Percentiles rank a stretch among this genome's conserved stretches.
These are phyloP conservation scores for Struthio camelus DNA, from an alignment of 2,113 vertebrate species.

Conservation along the genomic window DNA sequence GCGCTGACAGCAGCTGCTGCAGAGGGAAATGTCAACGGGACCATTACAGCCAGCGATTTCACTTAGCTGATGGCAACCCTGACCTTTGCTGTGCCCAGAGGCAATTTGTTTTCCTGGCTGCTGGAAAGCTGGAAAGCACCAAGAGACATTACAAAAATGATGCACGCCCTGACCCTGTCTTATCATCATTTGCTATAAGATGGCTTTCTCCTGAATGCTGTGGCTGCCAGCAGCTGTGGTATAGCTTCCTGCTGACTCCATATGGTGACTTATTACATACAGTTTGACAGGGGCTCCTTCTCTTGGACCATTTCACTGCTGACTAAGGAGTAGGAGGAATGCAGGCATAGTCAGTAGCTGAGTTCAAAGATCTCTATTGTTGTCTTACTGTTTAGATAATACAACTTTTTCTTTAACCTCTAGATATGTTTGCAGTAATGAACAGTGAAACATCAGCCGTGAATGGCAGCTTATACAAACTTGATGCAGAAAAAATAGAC, in stretches of 20 bases:
- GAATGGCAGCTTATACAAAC: background rate
- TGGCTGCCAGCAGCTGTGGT: background rate
- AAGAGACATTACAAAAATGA: constrained; percentile 13
- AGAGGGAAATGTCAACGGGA: constrained; percentile 9
- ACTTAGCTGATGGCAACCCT: constrained; percentile 35
- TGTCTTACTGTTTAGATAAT: background rate
- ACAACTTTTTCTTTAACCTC: background rate
- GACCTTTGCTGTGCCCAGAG: constrained; percentile 44
- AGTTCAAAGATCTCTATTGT: background rate
- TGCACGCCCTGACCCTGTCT: background rate
- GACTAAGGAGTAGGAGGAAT: background rate
- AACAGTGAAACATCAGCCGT: background rate
- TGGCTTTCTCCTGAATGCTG: background rate
- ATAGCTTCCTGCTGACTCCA: background rate
- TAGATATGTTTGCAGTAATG: background rate
- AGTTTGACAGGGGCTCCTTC: background rate
- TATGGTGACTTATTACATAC: rapidly evolving
- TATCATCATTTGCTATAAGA: constrained; percentile 1
- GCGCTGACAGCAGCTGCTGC: constrained; percentile 4
- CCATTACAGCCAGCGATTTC: background rate
- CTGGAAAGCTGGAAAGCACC: constrained; percentile 22
- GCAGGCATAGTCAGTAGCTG: background rate
- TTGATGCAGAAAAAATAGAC: background rate
- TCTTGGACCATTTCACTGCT: background rate
- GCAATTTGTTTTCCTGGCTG: constrained; percentile 61